Conservation (phyloP, 2,113 vertebrate species). For the Equus quagga region DNA sequence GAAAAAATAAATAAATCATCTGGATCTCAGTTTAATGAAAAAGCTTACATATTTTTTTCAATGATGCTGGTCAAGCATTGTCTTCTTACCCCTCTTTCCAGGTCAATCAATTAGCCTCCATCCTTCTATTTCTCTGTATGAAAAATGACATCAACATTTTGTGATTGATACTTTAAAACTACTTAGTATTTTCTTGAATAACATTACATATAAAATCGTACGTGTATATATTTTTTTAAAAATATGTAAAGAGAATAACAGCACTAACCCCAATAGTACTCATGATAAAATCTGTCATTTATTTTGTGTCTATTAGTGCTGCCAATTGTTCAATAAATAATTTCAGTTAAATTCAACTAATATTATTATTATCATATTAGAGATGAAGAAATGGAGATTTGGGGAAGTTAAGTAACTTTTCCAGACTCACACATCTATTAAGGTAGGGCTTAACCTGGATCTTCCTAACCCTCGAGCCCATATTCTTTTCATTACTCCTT, state of each 20-base stretch:
- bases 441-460: not conserved
- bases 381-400: not conserved
- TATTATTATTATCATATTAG: not conserved
- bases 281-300: not conserved
- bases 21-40: not conserved
- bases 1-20: not conserved
- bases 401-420: not conserved
- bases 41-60: not conserved
- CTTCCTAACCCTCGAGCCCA: not conserved
- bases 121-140: not conserved
- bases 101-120: not conserved
- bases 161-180: not conserved
- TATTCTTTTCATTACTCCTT: not conserved
- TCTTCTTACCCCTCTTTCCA: not conserved
- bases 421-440: not conserved
- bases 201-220: not conserved
- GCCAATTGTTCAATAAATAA: not conserved
- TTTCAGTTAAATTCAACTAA: not conserved
- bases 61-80: not conserved
- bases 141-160: not conserved
- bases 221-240: not conserved
- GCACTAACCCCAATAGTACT: not conserved
- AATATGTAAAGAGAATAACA: not conserved
- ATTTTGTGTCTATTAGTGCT: not conserved
- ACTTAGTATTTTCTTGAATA: not conserved